Conservation (phyloP, 2,888 invertebrate genomes). For the Sminthurides aquaticus region DNA sequence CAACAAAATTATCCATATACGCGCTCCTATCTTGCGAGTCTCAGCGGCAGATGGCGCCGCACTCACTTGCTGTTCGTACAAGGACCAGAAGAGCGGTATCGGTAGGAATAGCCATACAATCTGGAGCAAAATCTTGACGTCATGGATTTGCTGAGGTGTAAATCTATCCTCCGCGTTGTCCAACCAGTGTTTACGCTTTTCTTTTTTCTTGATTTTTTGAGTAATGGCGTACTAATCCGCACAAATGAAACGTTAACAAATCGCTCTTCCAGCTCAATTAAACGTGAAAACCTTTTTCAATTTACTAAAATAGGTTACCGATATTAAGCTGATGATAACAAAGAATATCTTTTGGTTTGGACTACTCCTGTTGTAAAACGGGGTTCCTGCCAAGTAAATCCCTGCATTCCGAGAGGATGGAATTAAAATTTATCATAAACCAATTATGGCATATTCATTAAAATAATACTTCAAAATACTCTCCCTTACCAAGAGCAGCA, state of each 20-base stretch:
- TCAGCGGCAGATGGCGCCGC: too few species aligned
- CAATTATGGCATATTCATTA: too few species aligned
- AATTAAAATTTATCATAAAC: neutral
- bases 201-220: conserved; percentile 46
- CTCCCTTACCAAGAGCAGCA: conserved; percentile 17
- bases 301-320: conserved; percentile 54
- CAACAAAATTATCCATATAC: too few species aligned
- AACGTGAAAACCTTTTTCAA: neutral
- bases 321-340: conserved; percentile 60
- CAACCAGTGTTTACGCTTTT: conserved; percentile 58
- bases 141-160: conserved; percentile 57
- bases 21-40: too few species aligned
- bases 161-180: conserved; percentile 62
- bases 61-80: conserved; percentile 54
- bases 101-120: conserved; percentile 66
- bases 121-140: conserved; percentile 61
- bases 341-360: conserved; percentile 66
- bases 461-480: too few species aligned
- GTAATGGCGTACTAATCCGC: too few species aligned
- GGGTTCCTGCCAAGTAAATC: conserved; percentile 62
- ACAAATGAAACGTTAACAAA: too few species aligned
- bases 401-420: conserved; percentile 51
- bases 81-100: conserved; percentile 72
- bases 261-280: too few species aligned
- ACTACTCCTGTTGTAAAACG: conserved; percentile 61